These are phyloP conservation scores for Philopotamus ludificatus DNA, from an alignment of 1,140 invertebrate genomes.

Conservation along the genomic window DNA sequence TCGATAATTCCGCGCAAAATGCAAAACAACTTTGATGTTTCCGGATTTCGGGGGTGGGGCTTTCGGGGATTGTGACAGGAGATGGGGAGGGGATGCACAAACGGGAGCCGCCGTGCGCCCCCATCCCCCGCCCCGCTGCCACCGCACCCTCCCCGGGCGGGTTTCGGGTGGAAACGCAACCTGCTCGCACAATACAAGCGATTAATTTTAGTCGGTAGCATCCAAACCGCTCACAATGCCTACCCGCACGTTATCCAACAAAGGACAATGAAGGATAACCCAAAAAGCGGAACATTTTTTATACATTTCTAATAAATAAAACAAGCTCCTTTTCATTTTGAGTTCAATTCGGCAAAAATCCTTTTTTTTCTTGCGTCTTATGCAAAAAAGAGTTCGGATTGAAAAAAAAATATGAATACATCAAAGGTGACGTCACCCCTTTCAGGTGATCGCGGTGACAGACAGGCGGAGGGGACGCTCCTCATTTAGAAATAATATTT, in stretches of 20 bases:
- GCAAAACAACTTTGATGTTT: slow-evolving; percentile 38
- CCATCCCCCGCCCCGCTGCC: not conserved
- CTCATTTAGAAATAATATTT: not conserved
- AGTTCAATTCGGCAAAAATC: not conserved
- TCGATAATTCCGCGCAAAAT: slow-evolving; percentile 36
- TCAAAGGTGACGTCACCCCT: not conserved
- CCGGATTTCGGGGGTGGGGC: slow-evolving; percentile 1
- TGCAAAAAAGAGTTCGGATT: not conserved
- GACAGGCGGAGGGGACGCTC: not conserved
- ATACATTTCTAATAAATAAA: too few relatives aligned
- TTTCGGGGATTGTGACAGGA: not conserved
- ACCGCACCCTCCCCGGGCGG: not conserved
- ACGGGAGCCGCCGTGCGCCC: not conserved
- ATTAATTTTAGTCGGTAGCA: not conserved
- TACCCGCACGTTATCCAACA: slow-evolving; percentile 9
- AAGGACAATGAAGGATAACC: too few relatives aligned
- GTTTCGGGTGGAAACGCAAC: not conserved
- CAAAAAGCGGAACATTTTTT: too few relatives aligned
- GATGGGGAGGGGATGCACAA: not conserved
- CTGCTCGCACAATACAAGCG: not conserved
- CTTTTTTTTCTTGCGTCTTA: too few relatives aligned
- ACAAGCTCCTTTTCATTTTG: not conserved
- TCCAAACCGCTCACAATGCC: not conserved
- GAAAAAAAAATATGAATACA: not conserved
- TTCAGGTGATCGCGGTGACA: not conserved